Conservation (phyloP, 2,888 invertebrate species). For the Geotrupes spiniger region DNA sequence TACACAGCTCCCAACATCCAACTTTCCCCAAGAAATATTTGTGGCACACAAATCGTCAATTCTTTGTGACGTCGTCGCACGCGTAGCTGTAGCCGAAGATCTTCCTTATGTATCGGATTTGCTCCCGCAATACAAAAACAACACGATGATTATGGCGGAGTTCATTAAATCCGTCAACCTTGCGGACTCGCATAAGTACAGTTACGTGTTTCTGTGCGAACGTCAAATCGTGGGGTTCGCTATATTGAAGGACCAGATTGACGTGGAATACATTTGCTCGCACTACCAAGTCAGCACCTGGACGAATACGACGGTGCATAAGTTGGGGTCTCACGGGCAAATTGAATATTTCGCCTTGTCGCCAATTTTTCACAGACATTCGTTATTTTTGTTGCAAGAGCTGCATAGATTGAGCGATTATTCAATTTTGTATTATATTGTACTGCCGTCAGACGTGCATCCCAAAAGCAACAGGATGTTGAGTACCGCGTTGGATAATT, state of each 20-base stretch:
- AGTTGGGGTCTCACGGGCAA: conserved; percentile 12
- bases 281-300: conserved; percentile 14
- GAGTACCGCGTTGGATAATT: conserved; percentile 6
- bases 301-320: conserved; percentile 12
- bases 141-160: background rate
- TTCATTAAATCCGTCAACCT: conserved; percentile 4
- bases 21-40: conserved; percentile 49
- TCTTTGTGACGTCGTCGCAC: background rate
- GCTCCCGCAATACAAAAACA: background rate
- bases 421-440: conserved; percentile 14
- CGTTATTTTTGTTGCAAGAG: conserved; percentile 46
- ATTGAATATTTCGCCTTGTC: conserved; percentile 45
- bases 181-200: conserved; percentile 2
- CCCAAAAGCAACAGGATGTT: background rate
- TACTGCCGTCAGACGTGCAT: conserved; percentile 3
- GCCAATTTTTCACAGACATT: conserved; percentile 55
- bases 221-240: conserved; percentile 27
- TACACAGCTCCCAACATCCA: conserved; percentile 39
- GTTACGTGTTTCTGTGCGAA: conserved; percentile 12
- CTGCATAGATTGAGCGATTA: conserved; percentile 18
- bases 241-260: conserved; percentile 46
- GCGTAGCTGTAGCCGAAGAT: conserved; percentile 1
- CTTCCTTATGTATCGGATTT: background rate
- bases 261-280: conserved; percentile 12
- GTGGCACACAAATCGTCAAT: conserved; percentile 42